Evolutionary conservation across 23 tunicate species (phyloP), one percentile per base, ranked within the genome.

Genomic region (Trididemnum nubilum): DNA sequence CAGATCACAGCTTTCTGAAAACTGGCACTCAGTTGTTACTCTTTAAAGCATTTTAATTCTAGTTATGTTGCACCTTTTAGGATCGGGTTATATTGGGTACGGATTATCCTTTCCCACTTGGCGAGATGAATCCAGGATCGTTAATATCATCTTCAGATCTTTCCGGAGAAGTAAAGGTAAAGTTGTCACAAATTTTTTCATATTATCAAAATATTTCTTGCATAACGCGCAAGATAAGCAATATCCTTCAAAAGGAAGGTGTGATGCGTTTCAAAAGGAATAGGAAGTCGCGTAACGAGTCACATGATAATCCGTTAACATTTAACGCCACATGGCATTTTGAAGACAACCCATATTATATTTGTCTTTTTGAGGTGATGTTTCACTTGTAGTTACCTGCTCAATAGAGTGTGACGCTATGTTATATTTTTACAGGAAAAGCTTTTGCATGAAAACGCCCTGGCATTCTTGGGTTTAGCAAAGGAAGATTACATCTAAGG

Each of bases 91-190:
- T 91, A 5, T 78, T 91, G 24, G 98, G 98, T 30, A 64, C 92
- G 4, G 98, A 93, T 76, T 93, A 93, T 51, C 98, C 98, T 18
- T 93, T 93, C 74, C 93, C 93, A 34, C 89, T 93, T 0, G 98
- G 98, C 1, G 98, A 93, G 65, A 36, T 36, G 70, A 82, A 88
- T 27, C 81, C 88, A 23, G 98, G 98, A 21, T 67, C 84, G 34
- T 59, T 93, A 32, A 88, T 93, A 26, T 87, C 83, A 65, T 37
- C 80, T 3, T 51, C 67, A 5, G 64, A 32, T 51, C 50, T 90
- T 5, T 65, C 67, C 25, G 34, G 33, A 5, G 72, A 72, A 19
- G 59, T 28, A 2, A 88, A 88, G 71, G 91, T 67, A 29, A 57
- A n/a, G 79, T 18, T 12, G 18, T 12, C 57, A 49, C 12, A 9